Evolutionary conservation across 2,797 vertebrate genomes (phyloP).

Genomic region (Pangasius mekongensis): DNA sequence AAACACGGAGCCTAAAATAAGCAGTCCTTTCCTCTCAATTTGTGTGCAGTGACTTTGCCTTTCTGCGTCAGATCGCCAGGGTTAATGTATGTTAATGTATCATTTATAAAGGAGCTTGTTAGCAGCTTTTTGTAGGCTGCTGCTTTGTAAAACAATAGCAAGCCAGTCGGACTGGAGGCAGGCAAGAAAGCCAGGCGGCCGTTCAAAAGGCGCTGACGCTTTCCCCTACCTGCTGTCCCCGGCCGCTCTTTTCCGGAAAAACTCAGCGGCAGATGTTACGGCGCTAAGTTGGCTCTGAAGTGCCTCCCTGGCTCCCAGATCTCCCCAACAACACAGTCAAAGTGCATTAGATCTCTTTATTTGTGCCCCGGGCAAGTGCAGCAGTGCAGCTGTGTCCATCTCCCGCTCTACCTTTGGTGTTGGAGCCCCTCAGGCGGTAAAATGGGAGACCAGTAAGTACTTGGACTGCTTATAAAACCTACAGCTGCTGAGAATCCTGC

Average conservation of each 20-base stretch:
- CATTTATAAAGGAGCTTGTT: constrained; percentile 85
- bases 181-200: constrained; percentile 56
- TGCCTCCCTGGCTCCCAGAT: constrained; percentile 82
- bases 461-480: constrained; percentile 65
- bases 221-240: constrained; percentile 90
- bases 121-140: constrained; percentile 74
- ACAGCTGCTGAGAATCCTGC: constrained; percentile 86
- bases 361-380: constrained; percentile 91
- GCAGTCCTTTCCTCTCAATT: constrained; percentile 27
- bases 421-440: constrained; percentile 86
- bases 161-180: constrained; percentile 70
- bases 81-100: constrained; percentile 75
- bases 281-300: constrained; percentile 92
- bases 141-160: constrained; percentile 83
- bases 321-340: constrained; percentile 89
- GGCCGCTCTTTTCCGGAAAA: constrained; percentile 84
- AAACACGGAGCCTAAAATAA: constrained; percentile 27
- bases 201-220: constrained; percentile 82
- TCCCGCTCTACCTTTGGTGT: constrained; percentile 91
- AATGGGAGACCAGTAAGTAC: constrained; percentile 80
- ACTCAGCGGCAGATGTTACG: constrained; percentile 93
- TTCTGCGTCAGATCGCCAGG: constrained; percentile 50
- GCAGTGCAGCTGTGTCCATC: constrained; percentile 94
- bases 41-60: constrained; percentile 42
- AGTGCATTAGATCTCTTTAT: constrained; percentile 91